Evolutionary conservation across 2,888 invertebrate genomes (phyloP), one percentile per base, ranked within the genome.

Genomic region (Protonemura montana): DNA sequence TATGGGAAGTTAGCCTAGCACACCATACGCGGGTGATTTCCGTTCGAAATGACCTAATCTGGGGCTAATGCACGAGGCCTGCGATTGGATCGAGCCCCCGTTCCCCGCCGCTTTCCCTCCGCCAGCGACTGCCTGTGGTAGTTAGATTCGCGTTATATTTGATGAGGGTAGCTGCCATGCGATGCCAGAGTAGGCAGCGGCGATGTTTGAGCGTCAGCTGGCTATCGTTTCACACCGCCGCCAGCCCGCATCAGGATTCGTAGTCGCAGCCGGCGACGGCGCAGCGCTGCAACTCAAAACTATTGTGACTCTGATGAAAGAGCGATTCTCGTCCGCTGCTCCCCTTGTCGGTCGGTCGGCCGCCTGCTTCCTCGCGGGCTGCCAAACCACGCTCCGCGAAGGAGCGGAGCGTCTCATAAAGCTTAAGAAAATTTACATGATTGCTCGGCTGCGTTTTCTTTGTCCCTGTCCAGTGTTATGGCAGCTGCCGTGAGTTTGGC

Each of bases 1-100:
- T 59, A 59, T 59, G 21, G 59, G 59, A 16, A 59, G 16, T 59
- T 21, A 21, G 16, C 21, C 59, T 59, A 13, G 59, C 5, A 81
- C 81, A 30, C 16, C 81, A 30, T 81, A 81, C 81, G 59, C 59
- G 82, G 82, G 42, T 83, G 82, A 83, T 83, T 83, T 35, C 82
- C 82, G 76, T 29, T 59, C 84, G 84, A 76, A 84, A 84, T 76
- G 84, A 84, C 84, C 84, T 59, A 42, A 84, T 84, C 84, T 83
- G 35, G 25, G 82, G 82, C 35, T 83, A 83, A 83, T 83, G 82
- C 59, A 59, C 59, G 59, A 59, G 21, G 59, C 59, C 59, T 59
- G 59, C 59, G 59, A 59, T 59, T 59, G 59, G 59, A 59, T 59
- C 59, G 59, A 16, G 59, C 59, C 81, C 59, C 59, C 21, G 16